Conservation (phyloP, 2,113 vertebrate genomes). For the Saguinus midas region DNA sequence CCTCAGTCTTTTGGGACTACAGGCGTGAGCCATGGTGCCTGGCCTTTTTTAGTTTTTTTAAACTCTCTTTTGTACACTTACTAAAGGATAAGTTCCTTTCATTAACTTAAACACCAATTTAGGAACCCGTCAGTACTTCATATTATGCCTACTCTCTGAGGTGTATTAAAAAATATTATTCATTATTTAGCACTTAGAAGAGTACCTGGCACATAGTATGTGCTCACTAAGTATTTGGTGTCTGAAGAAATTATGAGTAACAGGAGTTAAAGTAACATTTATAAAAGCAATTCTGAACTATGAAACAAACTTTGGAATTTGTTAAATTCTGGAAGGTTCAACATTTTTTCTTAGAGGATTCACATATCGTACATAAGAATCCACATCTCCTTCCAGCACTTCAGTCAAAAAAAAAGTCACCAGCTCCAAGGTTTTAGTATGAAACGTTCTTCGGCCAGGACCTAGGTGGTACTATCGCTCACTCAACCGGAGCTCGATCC, state of each 20-base stretch:
- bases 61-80: neutral
- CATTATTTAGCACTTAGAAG: neutral
- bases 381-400: neutral
- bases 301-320: neutral
- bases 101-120: conserved; percentile 4
- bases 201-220: neutral
- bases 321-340: neutral
- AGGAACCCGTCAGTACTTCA: neutral
- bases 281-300: neutral
- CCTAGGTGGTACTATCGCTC: neutral
- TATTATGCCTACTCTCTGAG: neutral
- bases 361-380: neutral
- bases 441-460: neutral
- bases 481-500: neutral
- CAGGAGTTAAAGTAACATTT: neutral
- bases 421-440: neutral
- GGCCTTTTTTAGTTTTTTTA: no score
- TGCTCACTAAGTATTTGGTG: neutral
- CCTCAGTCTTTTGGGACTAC: no score
- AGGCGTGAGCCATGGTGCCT: no score
- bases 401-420: neutral
- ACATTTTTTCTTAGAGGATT: neutral
- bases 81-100: neutral
- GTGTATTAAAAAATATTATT: neutral
- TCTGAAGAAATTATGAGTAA: neutral